These are phyloP conservation scores for Pseudobourletiella spinata DNA, from an alignment of 1,140 invertebrate genomes.

Conservation along the genomic window DNA sequence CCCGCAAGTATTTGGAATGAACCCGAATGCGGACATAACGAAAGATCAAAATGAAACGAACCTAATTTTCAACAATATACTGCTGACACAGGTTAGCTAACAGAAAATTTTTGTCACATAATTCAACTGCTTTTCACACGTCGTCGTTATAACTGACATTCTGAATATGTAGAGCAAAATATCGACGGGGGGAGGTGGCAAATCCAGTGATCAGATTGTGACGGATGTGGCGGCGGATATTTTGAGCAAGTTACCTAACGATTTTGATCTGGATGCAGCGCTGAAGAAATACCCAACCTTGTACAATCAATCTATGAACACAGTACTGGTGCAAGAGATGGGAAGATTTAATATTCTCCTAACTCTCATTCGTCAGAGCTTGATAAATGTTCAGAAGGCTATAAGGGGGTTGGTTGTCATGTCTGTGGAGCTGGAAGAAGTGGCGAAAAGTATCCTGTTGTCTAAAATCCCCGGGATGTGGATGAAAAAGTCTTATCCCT, in stretches of 20 bases:
- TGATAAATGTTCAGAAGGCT: constrained; percentile 72
- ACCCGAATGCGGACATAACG: constrained; percentile 87
- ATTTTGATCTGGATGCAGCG: constrained; percentile 59
- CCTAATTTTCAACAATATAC: constrained; percentile 64
- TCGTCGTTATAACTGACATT: no score
- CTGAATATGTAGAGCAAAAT: constrained; percentile 39
- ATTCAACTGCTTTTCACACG: no score
- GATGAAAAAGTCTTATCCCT: constrained; percentile 81
- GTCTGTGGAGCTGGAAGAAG: constrained; percentile 77
- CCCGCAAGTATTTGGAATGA: constrained; percentile 84
- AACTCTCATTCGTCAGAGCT: constrained; percentile 58
- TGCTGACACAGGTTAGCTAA: constrained; percentile 82
- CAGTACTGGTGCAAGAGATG: constrained; percentile 89
- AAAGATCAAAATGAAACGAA: constrained; percentile 85
- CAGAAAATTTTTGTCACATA: no score
- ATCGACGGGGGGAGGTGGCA: constrained; percentile 44
- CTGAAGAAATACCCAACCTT: constrained; percentile 65
- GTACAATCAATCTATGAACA: constrained; percentile 82
- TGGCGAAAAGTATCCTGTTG: constrained; percentile 69
- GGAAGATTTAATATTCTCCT: constrained; percentile 77
- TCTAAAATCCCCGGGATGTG: constrained; percentile 75
- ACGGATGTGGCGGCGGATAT: constrained; percentile 61
- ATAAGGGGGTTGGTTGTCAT: constrained; percentile 73
- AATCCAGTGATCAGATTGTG: constrained; percentile 58
- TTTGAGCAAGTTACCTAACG: constrained; percentile 58